A percentile compares a stretch with the other conserved stretches of the same genome.
Evolutionary conservation across 2,888 invertebrate genomes (phyloP).

Genomic region (Cephonodes hylas): DNA sequence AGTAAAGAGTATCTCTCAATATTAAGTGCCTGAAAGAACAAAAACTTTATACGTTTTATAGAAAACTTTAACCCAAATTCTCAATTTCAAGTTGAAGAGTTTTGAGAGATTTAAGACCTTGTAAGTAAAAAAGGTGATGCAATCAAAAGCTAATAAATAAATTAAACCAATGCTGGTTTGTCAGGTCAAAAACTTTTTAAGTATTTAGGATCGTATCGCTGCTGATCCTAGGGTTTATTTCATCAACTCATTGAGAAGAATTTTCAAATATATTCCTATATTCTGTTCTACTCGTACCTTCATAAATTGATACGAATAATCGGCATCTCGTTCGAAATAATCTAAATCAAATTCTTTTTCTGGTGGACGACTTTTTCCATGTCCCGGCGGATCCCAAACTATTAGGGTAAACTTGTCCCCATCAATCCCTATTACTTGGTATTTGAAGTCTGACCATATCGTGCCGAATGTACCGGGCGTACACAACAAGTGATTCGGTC

Average conservation of each 20-base stretch:
- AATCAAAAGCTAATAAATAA: too few relatives aligned
- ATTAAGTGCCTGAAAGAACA: slow-evolving; percentile 79
- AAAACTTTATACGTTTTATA: too few relatives aligned
- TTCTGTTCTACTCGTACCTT: slow-evolving; percentile 61
- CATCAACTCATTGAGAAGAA: too few relatives aligned
- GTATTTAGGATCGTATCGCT: too few relatives aligned
- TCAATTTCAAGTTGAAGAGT: too few relatives aligned
- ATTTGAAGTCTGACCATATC: slow-evolving; percentile 90
- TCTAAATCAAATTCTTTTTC: slow-evolving; percentile 84
- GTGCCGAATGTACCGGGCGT: slow-evolving; percentile 92
- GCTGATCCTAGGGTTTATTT: too few relatives aligned
- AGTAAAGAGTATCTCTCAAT: slow-evolving; percentile 86
- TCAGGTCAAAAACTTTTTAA: too few relatives aligned
- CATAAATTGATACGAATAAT: slow-evolving; percentile 86
- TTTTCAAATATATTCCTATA: too few relatives aligned
- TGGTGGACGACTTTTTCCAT: slow-evolving; percentile 91
- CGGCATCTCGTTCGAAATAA: slow-evolving; percentile 89
- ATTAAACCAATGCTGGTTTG: too few relatives aligned
- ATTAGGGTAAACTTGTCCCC: slow-evolving; percentile 82
- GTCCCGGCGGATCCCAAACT: slow-evolving; percentile 94
- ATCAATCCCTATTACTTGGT: slow-evolving; percentile 86
- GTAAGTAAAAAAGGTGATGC: too few relatives aligned
- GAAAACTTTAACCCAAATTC: too few relatives aligned
- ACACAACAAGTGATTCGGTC: slow-evolving; percentile 83
- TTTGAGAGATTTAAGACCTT: too few relatives aligned